Evolutionary conservation across 1,140 invertebrate genomes (phyloP).

Genomic region (Anastrepha ludens): DNA sequence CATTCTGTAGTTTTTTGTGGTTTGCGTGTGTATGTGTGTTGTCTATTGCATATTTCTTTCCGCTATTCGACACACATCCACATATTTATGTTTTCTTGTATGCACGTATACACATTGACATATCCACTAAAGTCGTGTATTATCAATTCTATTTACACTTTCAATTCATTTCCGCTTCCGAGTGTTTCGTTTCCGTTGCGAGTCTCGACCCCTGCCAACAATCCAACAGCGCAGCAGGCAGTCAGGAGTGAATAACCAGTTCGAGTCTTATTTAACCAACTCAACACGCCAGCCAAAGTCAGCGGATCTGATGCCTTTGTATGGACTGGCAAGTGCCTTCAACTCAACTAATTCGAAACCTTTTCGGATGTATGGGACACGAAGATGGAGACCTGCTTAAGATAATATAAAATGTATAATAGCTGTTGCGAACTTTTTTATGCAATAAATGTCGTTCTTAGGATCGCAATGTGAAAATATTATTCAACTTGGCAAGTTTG

Average conservation of each 20-base stretch:
- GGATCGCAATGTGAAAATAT: not conserved
- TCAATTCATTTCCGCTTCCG: conserved; percentile 50
- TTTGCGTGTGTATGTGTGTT: not conserved
- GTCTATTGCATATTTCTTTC: not conserved
- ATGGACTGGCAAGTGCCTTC: conserved; percentile 3
- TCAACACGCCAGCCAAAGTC: not conserved
- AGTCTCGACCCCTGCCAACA: conserved; percentile 38
- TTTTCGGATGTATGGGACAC: not conserved
- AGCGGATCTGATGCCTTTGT: not conserved
- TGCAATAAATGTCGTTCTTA: not conserved
- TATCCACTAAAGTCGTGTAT: not conserved
- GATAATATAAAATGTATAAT: not conserved
- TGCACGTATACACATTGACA: conserved; percentile 30
- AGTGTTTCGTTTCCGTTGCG: conserved; percentile 50
- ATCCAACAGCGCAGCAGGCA: not conserved
- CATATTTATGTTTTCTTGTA: not conserved
- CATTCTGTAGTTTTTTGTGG: not conserved
- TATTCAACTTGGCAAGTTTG: not conserved
- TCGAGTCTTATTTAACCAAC: not conserved
- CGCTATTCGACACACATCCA: not conserved
- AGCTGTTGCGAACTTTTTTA: not conserved
- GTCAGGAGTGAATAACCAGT: not conserved
- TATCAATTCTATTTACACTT: conserved; percentile 46
- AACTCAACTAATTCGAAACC: not conserved
- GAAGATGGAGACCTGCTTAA: not conserved